A percentile compares a stretch with the other conserved stretches of the same genome.
Evolutionary conservation across 2,797 vertebrate genomes (phyloP).

Genomic region (Pangasius macronema): DNA sequence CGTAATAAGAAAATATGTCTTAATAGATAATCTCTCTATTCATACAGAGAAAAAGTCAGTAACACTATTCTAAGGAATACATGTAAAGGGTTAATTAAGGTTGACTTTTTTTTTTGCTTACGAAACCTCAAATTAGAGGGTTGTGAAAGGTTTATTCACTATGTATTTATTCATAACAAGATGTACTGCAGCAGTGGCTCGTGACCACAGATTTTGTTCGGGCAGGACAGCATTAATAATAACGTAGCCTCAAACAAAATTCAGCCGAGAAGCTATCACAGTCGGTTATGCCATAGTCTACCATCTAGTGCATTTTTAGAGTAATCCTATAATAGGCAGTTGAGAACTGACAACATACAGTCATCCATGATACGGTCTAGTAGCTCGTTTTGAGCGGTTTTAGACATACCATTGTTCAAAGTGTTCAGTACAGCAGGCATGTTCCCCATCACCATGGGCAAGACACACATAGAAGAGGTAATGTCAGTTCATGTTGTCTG

Average conservation of each 20-base stretch:
- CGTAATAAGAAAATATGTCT: no score
- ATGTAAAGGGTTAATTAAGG: neutral
- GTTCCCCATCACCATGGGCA: neutral
- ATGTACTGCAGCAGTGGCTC: neutral
- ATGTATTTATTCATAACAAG: neutral
- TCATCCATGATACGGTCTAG: neutral
- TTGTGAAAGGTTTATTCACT: neutral
- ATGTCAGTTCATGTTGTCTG: neutral
- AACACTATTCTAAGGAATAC: neutral
- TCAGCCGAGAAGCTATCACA: neutral
- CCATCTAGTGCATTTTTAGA: neutral
- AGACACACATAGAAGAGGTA: neutral
- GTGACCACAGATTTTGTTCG: neutral
- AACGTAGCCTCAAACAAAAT: neutral
- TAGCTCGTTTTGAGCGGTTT: neutral
- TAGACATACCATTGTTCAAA: neutral
- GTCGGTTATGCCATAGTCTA: neutral
- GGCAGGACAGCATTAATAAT: neutral
- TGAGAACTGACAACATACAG: neutral
- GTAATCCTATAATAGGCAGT: neutral
- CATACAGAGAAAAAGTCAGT: no score
- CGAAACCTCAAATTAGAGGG: neutral
- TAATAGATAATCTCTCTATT: neutral
- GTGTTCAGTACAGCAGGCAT: neutral
- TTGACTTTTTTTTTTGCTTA: neutral